These are phyloP conservation scores for Hermaeophaga mercurialis DNA, from an alignment of 2,888 invertebrate genomes.

Conservation along the genomic window DNA sequence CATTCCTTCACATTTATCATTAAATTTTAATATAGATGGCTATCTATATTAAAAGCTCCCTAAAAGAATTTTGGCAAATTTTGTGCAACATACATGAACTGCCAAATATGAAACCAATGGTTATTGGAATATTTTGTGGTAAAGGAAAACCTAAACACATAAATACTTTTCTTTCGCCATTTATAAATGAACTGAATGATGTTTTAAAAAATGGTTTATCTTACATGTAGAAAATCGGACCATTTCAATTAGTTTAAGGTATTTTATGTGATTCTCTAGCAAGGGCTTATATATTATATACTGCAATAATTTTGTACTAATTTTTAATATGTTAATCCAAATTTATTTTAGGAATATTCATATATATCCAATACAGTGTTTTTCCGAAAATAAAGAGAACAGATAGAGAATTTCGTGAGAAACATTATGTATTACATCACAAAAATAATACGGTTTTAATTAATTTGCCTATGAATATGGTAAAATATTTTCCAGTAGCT, in stretches of 20 bases:
- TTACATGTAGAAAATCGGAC: no score
- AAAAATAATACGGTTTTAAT: conserved; percentile 7
- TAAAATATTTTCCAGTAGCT: conserved; percentile 18
- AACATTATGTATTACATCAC: conserved; percentile 20
- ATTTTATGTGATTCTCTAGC: conserved; percentile 35
- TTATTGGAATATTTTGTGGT: conserved; percentile 22
- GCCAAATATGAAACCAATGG: conserved; percentile 11
- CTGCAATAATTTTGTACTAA: no score
- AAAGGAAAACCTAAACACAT: conserved; percentile 14
- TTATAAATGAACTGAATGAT: conserved; percentile 25
- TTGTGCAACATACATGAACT: conserved; percentile 19
- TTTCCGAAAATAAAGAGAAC: conserved; percentile 20
- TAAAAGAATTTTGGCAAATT: conserved; percentile 24
- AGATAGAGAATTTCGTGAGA: conserved; percentile 14
- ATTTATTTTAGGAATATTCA: no score
- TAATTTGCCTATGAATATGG: conserved; percentile 17
- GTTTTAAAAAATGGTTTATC: conserved; percentile 9
- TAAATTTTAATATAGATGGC: conserved; percentile 13
- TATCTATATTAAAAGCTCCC: conserved; percentile 21
- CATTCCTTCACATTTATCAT: conserved; percentile 3
- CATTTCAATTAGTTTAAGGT: no score
- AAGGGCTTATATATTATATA: no score
- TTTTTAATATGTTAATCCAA: no score
- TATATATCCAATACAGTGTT: conserved; percentile 29
- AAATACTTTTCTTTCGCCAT: conserved; percentile 23